Conservation (phyloP, 2,797 vertebrate species). For the Diceros bicornis region DNA sequence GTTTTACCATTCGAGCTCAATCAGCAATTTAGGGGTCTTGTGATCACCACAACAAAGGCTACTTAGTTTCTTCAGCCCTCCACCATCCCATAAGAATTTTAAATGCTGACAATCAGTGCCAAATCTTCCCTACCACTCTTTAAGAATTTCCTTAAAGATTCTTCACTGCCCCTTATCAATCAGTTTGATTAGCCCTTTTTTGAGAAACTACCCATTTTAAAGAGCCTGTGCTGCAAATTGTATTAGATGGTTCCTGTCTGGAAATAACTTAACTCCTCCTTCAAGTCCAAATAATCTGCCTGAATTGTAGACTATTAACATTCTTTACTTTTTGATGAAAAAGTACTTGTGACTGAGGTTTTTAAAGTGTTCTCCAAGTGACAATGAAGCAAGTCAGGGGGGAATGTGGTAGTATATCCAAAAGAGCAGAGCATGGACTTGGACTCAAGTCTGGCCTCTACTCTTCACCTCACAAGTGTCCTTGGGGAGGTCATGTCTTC, state of each 20-base stretch:
- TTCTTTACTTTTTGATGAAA: background rate
- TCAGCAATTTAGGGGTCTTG: background rate
- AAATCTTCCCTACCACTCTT: background rate
- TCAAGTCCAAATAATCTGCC: background rate
- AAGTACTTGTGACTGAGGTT: background rate
- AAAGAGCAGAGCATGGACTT: background rate
- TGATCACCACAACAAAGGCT: background rate
- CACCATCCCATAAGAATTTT: background rate
- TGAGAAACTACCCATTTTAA: background rate
- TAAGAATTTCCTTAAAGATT: slow-evolving; percentile 14
- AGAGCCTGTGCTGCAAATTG: background rate
- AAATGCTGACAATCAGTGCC: background rate
- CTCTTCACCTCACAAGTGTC: background rate
- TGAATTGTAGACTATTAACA: background rate
- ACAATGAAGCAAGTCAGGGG: background rate
- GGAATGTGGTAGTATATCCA: background rate
- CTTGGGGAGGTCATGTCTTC: background rate
- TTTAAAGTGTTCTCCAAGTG: background rate
- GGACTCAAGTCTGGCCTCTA: background rate
- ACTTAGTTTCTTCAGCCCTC: background rate
- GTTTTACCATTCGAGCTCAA: background rate
- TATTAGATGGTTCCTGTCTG: background rate
- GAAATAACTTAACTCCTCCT: background rate
- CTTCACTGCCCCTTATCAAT: background rate
- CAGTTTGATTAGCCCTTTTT: background rate